phyloP scores from a whole-genome alignment of 2,113 vertebrate species.

The Elachura formosa region DNA sequence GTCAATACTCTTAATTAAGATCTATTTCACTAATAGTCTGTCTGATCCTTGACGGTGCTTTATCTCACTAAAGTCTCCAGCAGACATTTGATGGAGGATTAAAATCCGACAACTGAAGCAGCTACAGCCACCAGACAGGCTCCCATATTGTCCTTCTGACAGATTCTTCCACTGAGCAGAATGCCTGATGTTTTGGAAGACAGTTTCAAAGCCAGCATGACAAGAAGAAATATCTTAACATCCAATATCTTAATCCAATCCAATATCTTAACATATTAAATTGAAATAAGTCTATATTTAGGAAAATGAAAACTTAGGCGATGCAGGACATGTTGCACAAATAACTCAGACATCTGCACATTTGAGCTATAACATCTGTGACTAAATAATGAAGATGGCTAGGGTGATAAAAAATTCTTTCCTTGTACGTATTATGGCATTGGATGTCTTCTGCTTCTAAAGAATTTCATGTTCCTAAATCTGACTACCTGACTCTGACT shows the following conservation, averaged over 20 bases:
- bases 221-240: neutral
- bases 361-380: neutral
- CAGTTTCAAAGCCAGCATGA: neutral
- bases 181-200: neutral
- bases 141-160: neutral
- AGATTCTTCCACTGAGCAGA: neutral
- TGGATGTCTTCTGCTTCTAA: neutral
- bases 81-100: neutral
- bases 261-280: neutral
- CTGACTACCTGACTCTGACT: neutral
- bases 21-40: neutral
- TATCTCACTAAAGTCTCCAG: neutral
- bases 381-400: neutral
- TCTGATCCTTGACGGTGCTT: neutral
- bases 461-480: neutral
- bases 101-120: neutral
- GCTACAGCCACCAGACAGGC: neutral
- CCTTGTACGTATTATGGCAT: accelerated
- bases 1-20: constrained; percentile 42
- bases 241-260: too few species aligned
- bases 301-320: neutral
- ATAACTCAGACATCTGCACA: neutral
- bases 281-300: neutral
- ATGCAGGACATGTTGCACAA: neutral
- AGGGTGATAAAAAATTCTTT: neutral